Base-by-base conservation (phyloP, 1,140 invertebrate genomes). In the Ceratina calcarata region DNA sequence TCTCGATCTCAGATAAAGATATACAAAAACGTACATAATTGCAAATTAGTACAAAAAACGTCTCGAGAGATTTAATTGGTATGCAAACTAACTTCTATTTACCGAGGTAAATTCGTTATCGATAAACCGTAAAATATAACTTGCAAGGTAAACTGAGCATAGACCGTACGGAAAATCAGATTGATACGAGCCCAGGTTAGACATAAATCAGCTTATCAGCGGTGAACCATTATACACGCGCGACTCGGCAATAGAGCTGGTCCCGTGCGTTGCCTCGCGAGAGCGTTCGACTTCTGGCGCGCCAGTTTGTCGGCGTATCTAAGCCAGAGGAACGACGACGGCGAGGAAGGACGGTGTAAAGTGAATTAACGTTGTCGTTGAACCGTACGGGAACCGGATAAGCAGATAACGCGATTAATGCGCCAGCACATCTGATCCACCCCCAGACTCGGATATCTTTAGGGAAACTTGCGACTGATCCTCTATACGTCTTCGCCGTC, bases 381-480 rank as follows among this genome's bases (percentile, higher is more conserved):
- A 80, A 81, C 72, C 82, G 82, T 84, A 49, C 27, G 73, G 65
- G 73, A 45, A 27, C 22, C 51, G 77, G 76, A 80, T 86, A 86
- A 86, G 84, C 79, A 80, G 80, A 85, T 86, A 86, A 86, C 81
- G 81, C 80, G 84, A 86, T 86, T 86, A 86, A 86, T 77, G 60
- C 77, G 61, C 67, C 64, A 64, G 22, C 84, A 61, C 65, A 74
- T 69, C 76, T 60, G 72, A 77, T 64, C 24, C 24, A 13, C 53
- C 53, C 66, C 69, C 60, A 37, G 53, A 57, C 57, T 32, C 45
- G 6, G 27, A 45, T 61, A 22, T 77, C 27, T 64, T 45, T 49
- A 13, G 24, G 49, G 32, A 70, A 61, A 55, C 45, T 55, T 57
- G 15, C 15, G 58, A 74, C 45, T 70, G 27, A 74, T 69, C 68